A percentile compares a stretch with the other conserved stretches of the same genome.
These are phyloP conservation scores for Entomyzon cyanotis DNA, from an alignment of 2,113 vertebrate genomes.

Conservation along the genomic window DNA sequence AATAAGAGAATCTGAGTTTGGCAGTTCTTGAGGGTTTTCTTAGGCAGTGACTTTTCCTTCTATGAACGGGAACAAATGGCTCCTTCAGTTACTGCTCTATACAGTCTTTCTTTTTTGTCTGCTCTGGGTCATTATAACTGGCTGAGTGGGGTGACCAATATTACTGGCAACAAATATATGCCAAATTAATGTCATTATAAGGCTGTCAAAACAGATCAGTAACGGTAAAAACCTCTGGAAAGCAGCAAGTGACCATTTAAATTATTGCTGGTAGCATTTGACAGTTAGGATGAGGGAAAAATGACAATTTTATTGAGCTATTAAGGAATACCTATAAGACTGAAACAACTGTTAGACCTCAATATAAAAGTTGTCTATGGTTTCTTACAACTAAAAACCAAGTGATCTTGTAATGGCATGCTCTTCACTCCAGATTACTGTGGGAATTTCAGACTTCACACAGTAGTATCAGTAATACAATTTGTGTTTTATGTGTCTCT, in stretches of 20 bases:
- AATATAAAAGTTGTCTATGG: not conserved
- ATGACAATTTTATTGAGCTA: not conserved
- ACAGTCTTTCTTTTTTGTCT: not conserved
- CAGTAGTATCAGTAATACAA: not conserved
- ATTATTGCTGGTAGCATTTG: not conserved
- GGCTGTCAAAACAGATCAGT: not conserved
- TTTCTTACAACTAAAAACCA: not conserved
- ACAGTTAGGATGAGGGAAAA: not conserved
- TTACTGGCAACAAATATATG: not conserved
- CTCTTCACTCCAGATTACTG: not conserved
- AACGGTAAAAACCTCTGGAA: not conserved
- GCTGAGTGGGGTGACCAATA: not conserved
- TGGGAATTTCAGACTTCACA: not conserved
- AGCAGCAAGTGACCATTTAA: not conserved
- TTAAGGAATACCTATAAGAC: not conserved
- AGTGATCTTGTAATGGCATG: not conserved
- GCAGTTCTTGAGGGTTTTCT: not conserved
- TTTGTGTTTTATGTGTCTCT: not conserved
- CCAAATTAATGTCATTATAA: not conserved
- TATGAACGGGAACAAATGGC: not conserved
- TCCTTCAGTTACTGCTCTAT: not conserved
- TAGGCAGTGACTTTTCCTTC: not conserved
- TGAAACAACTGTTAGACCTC: not conserved
- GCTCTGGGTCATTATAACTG: not conserved
- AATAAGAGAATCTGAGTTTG: not conserved